Base-by-base conservation (phyloP, 2,888 invertebrate species). In the Frankliniella fusca region DNA sequence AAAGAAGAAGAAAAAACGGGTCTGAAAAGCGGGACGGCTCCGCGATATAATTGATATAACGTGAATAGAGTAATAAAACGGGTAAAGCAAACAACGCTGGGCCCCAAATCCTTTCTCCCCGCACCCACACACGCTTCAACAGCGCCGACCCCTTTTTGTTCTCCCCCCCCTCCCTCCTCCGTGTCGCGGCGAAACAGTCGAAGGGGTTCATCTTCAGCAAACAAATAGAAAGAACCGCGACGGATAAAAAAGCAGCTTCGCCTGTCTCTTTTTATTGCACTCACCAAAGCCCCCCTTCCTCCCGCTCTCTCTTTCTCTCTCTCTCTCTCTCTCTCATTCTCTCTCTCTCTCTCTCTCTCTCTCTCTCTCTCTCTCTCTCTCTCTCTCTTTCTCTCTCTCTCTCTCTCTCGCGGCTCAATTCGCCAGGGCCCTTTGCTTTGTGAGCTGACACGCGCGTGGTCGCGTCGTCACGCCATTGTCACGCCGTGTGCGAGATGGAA, bases 51-150 rank as follows among this genome's bases (percentile, higher is more conserved):
- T 76, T 76, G 70, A 76, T 76, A 76, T 76, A 76, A 76, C 70
- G 70, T 76, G 70, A 76, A 76, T 76, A 76, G 70, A 76, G 70
- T 76, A 76, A 76, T 76, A 76, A 76, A 76, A 76, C 27, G 70
- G 70, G 70, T 27, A 76, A 76, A 76, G 70, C 70, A 76, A 76
- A 76, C 70, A 76, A 23, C 70, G 70, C 70, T 27, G 23, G 70
- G 12, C 70, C 61, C 61, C 70, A 76, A 76, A 76, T 76, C 70
- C 70, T 76, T 76, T 76, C 70, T 76, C 27, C 70, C 70, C 27
- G 23, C 70, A 76, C 70, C 70, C 70, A 12, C 70, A 27, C 70
- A 76, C 70, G 70, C 70, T n/a, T 70, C 23, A 27, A 27, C 70
- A 11, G 70, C 70, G 70, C 70, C 12, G 12, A 76, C 70, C 70